Conservation (phyloP, 2,888 invertebrate species). For the Pterostichus niger region DNA sequence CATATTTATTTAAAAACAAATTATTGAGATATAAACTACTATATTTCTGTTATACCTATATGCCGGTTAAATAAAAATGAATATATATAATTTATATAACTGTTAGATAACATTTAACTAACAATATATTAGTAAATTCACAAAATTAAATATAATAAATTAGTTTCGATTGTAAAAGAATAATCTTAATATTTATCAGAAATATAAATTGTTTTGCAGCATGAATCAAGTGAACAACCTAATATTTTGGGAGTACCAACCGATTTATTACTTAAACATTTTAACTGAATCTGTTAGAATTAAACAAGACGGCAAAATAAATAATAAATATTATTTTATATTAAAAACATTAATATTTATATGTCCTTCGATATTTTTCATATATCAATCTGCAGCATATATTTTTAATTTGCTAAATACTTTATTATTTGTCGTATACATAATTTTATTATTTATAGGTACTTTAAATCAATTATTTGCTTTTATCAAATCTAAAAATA, state of each 20-base stretch:
- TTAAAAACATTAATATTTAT: slow-evolving; percentile 1
- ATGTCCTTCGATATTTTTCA: neutral
- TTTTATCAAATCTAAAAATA: neutral
- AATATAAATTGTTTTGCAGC: neutral
- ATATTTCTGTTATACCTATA: too few relatives aligned
- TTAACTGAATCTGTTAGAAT: neutral
- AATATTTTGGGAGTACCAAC: neutral
- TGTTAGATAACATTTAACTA: too few relatives aligned
- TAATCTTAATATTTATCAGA: too few relatives aligned
- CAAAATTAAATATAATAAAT: too few relatives aligned
- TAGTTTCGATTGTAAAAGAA: too few relatives aligned
- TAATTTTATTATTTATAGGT: neutral
- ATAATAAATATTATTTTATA: neutral
- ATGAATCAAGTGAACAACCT: neutral
- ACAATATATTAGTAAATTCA: too few relatives aligned
- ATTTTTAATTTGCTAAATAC: neutral
- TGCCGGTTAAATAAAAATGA: too few relatives aligned
- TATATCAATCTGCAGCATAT: too few relatives aligned
- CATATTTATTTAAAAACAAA: too few relatives aligned
- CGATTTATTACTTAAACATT: slow-evolving; percentile 7
- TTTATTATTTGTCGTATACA: neutral
- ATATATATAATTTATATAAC: too few relatives aligned
- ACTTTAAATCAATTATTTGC: neutral
- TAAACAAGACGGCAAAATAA: neutral
- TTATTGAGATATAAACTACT: too few relatives aligned